Base-by-base conservation (phyloP, 1,140 invertebrate genomes). In the Ceratina japonica region DNA sequence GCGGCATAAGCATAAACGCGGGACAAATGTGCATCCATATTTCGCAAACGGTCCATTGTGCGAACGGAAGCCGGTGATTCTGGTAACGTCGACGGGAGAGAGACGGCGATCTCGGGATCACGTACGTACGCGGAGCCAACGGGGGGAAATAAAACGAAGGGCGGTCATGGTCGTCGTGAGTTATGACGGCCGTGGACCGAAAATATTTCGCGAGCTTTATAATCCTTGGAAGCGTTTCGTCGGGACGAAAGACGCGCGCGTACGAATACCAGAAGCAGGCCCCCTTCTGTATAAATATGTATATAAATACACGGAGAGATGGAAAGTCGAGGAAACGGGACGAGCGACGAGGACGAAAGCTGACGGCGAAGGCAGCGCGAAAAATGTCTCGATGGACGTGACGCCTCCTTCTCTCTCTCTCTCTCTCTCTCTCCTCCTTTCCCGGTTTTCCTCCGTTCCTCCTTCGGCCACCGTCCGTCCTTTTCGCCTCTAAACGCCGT, bases 151-250 rank as follows among this genome's bases (percentile, higher is more conserved):
- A 84, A 87, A 87, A 83, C 72, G 85, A 85, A 77, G 72, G 59
- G n/a, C 31, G 52, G 65, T 31, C 64, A 20, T n/a, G 64, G 86
- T 44, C 10, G 37, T 89, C 10, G 37, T 89, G 89, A 90, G 84
- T 90, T 90, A 90, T 88, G 86, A 85, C 84, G 75, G 81, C 88
- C 87, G 83, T 88, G 80, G 85, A 85, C 88, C 86, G 80, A 90
- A 90, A 90, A 90, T 90, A 89, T 90, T 89, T 90, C 83, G 85
- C 86, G 87, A 81, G 87, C 84, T 89, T 88, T 86, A 89, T 90
- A 90, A 90, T 88, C 83, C 82, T 86, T 80, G 85, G 75, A 79
- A 86, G 75, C 87, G 78, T 86, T 86, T 81, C 85, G 74, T 75
- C 77, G 83, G 70, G 74, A 27, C 83, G 84, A 83, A 64, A 73